Base-by-base conservation (phyloP, 1,140 invertebrate genomes). In the Drosophila parvula region DNA sequence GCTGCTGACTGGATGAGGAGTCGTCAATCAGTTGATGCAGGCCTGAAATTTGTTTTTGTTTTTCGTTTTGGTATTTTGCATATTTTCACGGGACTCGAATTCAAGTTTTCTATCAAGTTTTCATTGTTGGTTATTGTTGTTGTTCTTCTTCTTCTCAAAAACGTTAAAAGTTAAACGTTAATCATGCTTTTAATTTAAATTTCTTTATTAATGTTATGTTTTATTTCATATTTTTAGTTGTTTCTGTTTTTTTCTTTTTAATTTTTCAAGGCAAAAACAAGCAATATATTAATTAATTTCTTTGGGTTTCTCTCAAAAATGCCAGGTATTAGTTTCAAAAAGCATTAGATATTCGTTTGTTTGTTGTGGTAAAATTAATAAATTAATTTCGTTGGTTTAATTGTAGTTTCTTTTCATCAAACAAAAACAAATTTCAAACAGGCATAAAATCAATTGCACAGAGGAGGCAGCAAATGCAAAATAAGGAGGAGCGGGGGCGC, bases 381-480 rank as follows among this genome's bases (percentile, higher is more conserved):
- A 81, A 88, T 79, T 80, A 64, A 78, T 70, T 63, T 67, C 40
- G 22, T 55, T 51, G 48, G 62, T 74, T 78, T 68, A 81, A 59
- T 70, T 61, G 45, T 38, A 27, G 8, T 53, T 70, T 59, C 50
- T 59, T 61, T 59, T 61, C 41, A 34, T 88, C 70, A 88, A 88
- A 88, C 84, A 88, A 88, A 89, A 88, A 88, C 84, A 88, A 88
- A 88, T 88, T 88, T 88, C 83, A 90, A 88, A 88, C 84, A 84
- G 84, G 84, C 84, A 84, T 16, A 68, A 67, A 78, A 78, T 48
- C 69, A 82, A 78, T 78, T 79, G 69, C 77, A 79, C 77, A 62
- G 65, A 53, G 14, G 30, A 30, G 30, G 34, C 75, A 78, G 64
- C 79, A 78, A 78, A 55, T 67, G 63, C 75, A 71, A 41, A 45